Conservation (phyloP, 1,140 invertebrate genomes). For the Drosophila lini region DNA sequence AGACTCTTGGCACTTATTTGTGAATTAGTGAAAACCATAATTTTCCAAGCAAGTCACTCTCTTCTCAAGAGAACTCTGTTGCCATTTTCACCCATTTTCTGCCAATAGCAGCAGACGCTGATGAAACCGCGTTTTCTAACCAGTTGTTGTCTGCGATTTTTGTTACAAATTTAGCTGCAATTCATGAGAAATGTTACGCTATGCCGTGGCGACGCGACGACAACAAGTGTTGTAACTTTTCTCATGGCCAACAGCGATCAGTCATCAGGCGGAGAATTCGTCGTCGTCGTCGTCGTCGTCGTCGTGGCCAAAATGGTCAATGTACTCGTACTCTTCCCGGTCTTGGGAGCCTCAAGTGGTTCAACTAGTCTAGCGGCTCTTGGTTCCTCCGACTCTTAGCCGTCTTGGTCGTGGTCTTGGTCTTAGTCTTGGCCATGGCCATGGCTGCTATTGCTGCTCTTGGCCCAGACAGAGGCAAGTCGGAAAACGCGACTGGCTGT, state of each 20-base stretch:
- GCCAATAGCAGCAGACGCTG: conserved; percentile 17
- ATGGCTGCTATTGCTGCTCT: conserved; percentile 13
- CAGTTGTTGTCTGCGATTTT: conserved; percentile 61
- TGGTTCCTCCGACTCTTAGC: conserved; percentile 11
- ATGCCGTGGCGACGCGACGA: conserved; percentile 18
- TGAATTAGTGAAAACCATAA: conserved; percentile 10
- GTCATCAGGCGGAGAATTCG: conserved; percentile 33
- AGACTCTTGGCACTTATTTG: conserved; percentile 7
- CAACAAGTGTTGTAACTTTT: conserved; percentile 76
- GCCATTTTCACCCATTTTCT: not conserved
- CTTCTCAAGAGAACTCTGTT: conserved; percentile 8
- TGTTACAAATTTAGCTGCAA: conserved; percentile 78
- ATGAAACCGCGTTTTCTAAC: conserved; percentile 58
- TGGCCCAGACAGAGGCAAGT: conserved; percentile 25
- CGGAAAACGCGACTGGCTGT: conserved; percentile 56
- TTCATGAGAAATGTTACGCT: conserved; percentile 72
- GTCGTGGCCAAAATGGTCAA: conserved; percentile 73
- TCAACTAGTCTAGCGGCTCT: conserved; percentile 67
- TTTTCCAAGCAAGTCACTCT: conserved; percentile 23
- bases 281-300: conserved; percentile 1
- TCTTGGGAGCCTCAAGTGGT: conserved; percentile 45
- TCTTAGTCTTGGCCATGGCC: conserved; percentile 2
- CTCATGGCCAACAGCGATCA: conserved; percentile 56
- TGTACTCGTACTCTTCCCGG: conserved; percentile 65
- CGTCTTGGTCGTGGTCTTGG: not conserved